Conservation (phyloP, 1,140 invertebrate species). For the Leptinotarsa undecemlineata region DNA sequence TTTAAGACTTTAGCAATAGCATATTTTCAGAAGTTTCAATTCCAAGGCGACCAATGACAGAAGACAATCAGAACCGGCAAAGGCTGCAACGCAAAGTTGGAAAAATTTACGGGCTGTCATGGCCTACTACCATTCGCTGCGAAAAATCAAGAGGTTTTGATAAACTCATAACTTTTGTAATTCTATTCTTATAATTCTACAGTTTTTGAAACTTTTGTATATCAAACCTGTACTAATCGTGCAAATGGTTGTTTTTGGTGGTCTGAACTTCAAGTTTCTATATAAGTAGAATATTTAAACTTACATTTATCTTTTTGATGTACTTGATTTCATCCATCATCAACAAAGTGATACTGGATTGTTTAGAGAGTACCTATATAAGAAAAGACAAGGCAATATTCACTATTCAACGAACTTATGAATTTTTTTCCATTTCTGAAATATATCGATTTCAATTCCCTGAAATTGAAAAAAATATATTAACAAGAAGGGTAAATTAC, state of each 20-base stretch:
- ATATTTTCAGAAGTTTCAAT: conserved; percentile 26
- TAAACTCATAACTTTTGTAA: conserved; percentile 21
- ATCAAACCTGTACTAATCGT: conserved; percentile 2
- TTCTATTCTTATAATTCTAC: conserved; percentile 23
- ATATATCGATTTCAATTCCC: no score
- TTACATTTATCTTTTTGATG: conserved; percentile 23
- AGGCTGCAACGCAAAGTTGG: conserved; percentile 78
- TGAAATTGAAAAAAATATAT: no score
- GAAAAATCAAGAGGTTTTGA: conserved; percentile 82
- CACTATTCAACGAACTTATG: no score
- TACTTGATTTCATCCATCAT: conserved; percentile 14
- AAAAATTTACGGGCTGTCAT: conserved; percentile 81
- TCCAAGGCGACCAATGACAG: conserved; percentile 28
- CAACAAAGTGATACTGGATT: neutral
- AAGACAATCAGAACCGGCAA: conserved; percentile 45
- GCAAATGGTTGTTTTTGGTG: conserved; percentile 22
- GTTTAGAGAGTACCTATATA: no score
- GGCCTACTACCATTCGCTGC: conserved; percentile 82
- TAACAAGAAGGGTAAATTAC: no score
- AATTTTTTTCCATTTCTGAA: no score
- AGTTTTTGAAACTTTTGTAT: conserved; percentile 20
- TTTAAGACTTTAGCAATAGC: conserved; percentile 19
- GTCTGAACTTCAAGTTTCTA: conserved; percentile 20
- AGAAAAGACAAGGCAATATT: no score
- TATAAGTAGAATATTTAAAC: conserved; percentile 10